Evolutionary conservation across 2,113 vertebrate species (phyloP).

Genomic region (Ptyas mucosa): DNA sequence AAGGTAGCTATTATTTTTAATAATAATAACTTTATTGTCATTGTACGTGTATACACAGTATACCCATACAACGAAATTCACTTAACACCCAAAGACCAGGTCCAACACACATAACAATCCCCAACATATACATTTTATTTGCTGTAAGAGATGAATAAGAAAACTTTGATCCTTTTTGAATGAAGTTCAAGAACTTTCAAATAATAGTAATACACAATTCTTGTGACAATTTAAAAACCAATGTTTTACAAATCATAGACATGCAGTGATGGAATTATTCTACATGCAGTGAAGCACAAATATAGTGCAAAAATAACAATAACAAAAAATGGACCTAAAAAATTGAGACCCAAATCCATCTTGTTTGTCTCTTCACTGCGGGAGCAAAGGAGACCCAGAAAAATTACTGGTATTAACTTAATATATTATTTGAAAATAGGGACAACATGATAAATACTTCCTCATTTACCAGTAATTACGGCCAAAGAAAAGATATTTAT

Average conservation of each 20-base stretch:
- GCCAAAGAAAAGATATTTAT: background rate
- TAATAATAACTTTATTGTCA: too few relatives aligned
- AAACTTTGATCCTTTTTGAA: background rate
- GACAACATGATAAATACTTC: background rate
- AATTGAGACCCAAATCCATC: background rate
- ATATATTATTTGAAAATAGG: background rate
- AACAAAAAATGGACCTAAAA: background rate
- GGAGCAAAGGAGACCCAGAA: background rate
- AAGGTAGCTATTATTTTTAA: background rate
- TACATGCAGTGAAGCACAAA: background rate
- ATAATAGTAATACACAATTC: background rate
- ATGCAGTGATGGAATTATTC: background rate
- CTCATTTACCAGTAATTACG: background rate
- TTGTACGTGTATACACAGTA: too few relatives aligned
- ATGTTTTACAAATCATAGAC: background rate
- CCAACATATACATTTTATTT: background rate
- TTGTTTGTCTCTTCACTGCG: background rate
- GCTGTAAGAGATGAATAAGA: background rate
- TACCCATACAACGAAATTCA: too few relatives aligned
- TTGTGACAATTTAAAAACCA: background rate
- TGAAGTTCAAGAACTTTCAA: background rate
- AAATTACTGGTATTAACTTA: background rate
- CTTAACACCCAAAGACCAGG: too few relatives aligned
- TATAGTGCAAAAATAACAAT: background rate
- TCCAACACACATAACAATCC: too few relatives aligned